Evolutionary conservation across 2,797 vertebrate species (phyloP).

Genomic region (Synaphobranchus kaupii): DNA sequence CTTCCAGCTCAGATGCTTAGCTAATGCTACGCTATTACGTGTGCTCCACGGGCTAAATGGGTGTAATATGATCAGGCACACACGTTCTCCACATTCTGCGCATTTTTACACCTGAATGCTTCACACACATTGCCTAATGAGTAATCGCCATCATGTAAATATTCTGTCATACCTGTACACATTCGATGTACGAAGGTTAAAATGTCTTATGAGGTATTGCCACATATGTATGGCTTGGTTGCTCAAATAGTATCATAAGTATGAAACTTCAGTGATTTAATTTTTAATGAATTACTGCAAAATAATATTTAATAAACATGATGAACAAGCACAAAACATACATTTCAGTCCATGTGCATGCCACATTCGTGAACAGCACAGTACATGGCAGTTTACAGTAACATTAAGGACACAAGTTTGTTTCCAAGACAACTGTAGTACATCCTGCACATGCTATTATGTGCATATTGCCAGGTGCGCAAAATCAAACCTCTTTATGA

Average conservation of each 20-base stretch:
- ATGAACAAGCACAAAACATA: background rate
- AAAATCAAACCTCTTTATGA: background rate
- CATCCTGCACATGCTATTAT: background rate
- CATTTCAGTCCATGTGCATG: background rate
- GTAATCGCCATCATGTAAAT: constrained; percentile 65
- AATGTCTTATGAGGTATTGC: constrained; percentile 3
- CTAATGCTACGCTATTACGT: constrained; percentile 19
- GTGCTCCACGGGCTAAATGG: background rate
- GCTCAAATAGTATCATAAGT: constrained; percentile 7
- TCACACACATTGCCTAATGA: constrained; percentile 65
- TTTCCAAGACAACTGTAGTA: background rate
- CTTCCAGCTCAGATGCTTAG: constrained; percentile 35
- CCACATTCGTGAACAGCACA: background rate
- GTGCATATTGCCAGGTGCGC: background rate
- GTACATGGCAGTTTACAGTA: background rate
- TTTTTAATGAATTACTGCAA: background rate
- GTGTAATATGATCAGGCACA: constrained; percentile 40
- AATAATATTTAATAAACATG: background rate
- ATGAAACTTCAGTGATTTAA: background rate
- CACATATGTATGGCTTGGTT: background rate
- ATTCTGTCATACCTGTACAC: constrained; percentile 48
- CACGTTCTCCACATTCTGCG: background rate
- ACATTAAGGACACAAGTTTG: background rate
- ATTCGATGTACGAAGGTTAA: background rate
- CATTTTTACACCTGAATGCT: background rate